Percentiles rank a stretch among this genome's conserved stretches.
Evolutionary conservation across 2,113 vertebrate species (phyloP).

Genomic region (Trogon melanurus): DNA sequence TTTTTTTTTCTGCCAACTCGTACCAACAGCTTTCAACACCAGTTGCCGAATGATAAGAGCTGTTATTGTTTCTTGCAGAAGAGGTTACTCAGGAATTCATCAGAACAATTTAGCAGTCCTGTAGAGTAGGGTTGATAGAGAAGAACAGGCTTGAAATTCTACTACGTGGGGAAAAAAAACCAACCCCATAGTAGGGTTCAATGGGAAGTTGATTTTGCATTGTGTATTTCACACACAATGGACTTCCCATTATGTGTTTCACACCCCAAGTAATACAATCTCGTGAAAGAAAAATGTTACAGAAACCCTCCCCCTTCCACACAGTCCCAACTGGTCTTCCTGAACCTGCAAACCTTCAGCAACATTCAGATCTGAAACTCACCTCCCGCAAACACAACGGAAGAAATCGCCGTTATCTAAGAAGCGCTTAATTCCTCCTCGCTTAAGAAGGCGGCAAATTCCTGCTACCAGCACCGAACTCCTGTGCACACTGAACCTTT

Average conservation of each 20-base stretch:
- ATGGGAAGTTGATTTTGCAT: background rate
- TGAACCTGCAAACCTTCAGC: background rate
- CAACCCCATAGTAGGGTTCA: background rate
- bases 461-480: background rate
- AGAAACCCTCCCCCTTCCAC: background rate
- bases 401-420: background rate
- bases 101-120: background rate
- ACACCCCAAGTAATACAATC: background rate
- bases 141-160: background rate
- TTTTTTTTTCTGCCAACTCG: background rate
- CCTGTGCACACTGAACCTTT: background rate
- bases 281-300: background rate
- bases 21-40: conserved; percentile 12
- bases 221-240: background rate
- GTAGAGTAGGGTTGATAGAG: background rate
- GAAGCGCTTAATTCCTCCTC: background rate
- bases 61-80: background rate
- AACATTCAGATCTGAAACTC: background rate
- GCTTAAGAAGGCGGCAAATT: background rate
- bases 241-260: background rate
- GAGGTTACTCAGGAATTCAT: conserved; percentile 1
- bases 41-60: background rate
- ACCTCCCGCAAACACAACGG: background rate
- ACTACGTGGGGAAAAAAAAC: background rate
- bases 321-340: background rate